Evolutionary conservation across 2,797 vertebrate species (phyloP).

Genomic region (Eupleurogrammus muticus): DNA sequence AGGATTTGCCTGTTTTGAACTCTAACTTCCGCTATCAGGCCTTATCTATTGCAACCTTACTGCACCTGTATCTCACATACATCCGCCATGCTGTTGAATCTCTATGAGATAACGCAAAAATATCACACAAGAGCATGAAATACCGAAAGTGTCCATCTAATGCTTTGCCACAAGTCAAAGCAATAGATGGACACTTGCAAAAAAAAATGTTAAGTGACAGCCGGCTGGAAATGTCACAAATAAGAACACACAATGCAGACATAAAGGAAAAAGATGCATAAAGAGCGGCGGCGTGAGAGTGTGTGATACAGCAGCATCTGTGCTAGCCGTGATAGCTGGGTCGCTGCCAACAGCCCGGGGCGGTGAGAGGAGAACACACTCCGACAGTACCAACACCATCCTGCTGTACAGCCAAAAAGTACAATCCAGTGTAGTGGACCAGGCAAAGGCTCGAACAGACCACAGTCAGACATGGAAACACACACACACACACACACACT

Average conservation of each 20-base stretch:
- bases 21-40: conserved; percentile 5
- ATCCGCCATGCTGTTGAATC: conserved; percentile 1
- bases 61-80: conserved; percentile 20
- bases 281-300: neutral
- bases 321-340: conserved; percentile 29
- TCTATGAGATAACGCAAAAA: conserved; percentile 24
- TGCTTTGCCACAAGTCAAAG: conserved; percentile 6
- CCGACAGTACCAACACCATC: conserved; percentile 33
- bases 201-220: conserved; percentile 30
- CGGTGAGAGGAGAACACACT: conserved; percentile 14
- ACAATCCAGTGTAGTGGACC: conserved; percentile 47
- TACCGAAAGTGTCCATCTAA: conserved; percentile 13
- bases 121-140: conserved; percentile 18
- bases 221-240: conserved; percentile 21
- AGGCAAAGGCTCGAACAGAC: conserved; percentile 28
- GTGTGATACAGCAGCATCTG: conserved; percentile 25
- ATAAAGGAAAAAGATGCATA: conserved; percentile 1
- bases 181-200: too few relatives aligned
- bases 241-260: conserved; percentile 1
- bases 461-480: conserved; percentile 15
- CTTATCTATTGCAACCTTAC: conserved; percentile 17
- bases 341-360: conserved; percentile 18
- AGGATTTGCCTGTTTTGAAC: conserved; percentile 32
- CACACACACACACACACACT: conserved; percentile 33
- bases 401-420: conserved; percentile 35